phyloP scores from a whole-genome alignment of 1,140 invertebrate species.

The Drosophila ficusphila region DNA sequence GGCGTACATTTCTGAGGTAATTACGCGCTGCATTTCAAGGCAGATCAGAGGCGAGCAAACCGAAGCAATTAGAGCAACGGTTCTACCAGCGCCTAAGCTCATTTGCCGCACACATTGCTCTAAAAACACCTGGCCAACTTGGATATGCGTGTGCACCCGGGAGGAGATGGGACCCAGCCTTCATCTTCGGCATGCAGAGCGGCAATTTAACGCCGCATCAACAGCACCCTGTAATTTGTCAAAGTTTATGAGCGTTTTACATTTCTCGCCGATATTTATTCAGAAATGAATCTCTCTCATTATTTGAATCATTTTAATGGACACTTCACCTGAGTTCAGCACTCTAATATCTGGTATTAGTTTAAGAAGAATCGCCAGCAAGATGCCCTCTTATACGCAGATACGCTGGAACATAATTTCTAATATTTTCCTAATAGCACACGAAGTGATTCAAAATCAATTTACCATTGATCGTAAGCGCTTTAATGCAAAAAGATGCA shows the following conservation, averaged over 20 bases:
- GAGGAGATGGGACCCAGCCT: background rate
- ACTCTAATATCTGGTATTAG: constrained; percentile 34
- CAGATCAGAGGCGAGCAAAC: constrained; percentile 49
- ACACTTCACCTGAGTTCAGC: constrained; percentile 5
- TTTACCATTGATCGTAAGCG: too few relatives aligned
- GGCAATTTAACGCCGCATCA: constrained; percentile 45
- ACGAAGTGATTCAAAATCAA: background rate
- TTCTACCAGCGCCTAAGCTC: constrained; percentile 64
- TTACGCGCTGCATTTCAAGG: constrained; percentile 54
- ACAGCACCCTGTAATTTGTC: constrained; percentile 48
- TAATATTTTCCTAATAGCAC: background rate
- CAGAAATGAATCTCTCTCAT: constrained; percentile 34
- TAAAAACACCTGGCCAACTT: constrained; percentile 20
- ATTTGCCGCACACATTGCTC: constrained; percentile 73
- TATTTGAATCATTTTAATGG: constrained; percentile 39
- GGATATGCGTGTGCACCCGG: constrained; percentile 38
- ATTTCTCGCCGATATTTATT: constrained; percentile 38
- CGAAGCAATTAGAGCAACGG: constrained; percentile 76
- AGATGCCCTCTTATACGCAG: constrained; percentile 5
- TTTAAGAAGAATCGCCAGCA: constrained; percentile 3
- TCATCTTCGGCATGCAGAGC: constrained; percentile 41
- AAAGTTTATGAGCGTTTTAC: constrained; percentile 36
- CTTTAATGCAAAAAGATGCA: too few relatives aligned
- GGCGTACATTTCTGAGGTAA: constrained; percentile 64
- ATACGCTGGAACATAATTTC: background rate